A percentile compares a stretch with the other conserved stretches of the same genome.
Evolutionary conservation across 1,140 invertebrate species (phyloP).

Genomic region (Trichonephila clavipes): DNA sequence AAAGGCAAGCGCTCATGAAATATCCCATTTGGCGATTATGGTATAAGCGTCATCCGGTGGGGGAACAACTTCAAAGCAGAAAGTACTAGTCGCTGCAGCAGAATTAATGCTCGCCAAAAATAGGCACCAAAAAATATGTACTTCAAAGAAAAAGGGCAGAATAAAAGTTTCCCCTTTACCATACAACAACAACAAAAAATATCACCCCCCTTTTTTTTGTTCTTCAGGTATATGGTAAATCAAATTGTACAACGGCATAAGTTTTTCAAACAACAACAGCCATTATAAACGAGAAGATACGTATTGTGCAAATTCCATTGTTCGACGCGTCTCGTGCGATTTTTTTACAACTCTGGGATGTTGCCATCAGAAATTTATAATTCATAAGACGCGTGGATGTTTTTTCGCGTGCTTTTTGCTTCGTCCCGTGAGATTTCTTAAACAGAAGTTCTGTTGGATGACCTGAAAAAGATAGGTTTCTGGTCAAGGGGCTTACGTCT

Average conservation of each 20-base stretch:
- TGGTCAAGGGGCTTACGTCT: neutral
- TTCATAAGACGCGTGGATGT: conserved; percentile 5
- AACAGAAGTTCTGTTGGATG: neutral
- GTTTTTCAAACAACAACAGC: conserved; percentile 14
- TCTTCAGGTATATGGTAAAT: neutral
- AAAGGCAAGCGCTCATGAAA: neutral
- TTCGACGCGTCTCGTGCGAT: neutral
- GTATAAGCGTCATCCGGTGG: neutral
- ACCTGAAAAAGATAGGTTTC: conserved; percentile 5
- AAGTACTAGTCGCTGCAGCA: too few species aligned
- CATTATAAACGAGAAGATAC: conserved; percentile 22
- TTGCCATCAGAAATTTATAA: conserved; percentile 45
- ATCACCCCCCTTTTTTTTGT: neutral
- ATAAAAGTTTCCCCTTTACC: neutral
- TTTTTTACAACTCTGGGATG: neutral
- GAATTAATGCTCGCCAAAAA: neutral
- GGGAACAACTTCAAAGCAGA: neutral
- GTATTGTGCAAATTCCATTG: neutral
- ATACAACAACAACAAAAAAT: neutral
- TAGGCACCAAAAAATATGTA: neutral
- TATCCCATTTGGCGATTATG: neutral
- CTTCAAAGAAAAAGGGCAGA: neutral
- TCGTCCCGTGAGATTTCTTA: neutral
- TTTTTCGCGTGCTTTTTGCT: neutral
- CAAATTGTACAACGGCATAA: conserved; percentile 29